Percentiles rank a stretch among this genome's conserved stretches.
These are phyloP conservation scores for Melanotaenia duboulayi DNA, from an alignment of 2,113 vertebrate genomes.

Conservation along the genomic window DNA sequence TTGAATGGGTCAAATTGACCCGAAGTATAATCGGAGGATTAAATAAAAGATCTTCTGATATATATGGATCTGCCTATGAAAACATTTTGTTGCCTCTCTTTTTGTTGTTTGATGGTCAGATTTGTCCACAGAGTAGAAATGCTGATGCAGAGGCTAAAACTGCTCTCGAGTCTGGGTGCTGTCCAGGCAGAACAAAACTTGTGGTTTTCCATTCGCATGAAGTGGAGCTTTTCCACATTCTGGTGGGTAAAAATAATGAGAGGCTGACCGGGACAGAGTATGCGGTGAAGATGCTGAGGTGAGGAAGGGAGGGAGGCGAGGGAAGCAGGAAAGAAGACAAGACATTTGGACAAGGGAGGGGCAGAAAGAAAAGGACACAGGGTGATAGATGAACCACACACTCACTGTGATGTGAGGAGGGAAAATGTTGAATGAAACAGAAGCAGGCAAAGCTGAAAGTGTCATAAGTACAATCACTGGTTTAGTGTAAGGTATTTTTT, in stretches of 20 bases:
- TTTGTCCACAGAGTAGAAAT: conserved; percentile 17
- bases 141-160: conserved; percentile 70
- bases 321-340: conserved; percentile 54
- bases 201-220: conserved; percentile 90
- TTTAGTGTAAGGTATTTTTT: too few relatives aligned
- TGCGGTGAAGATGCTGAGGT: conserved; percentile 73
- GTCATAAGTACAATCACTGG: background rate
- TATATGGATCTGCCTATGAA: background rate
- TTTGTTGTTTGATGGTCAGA: background rate
- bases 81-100: conserved; percentile 11
- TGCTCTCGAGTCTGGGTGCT: conserved; percentile 82
- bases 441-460: background rate
- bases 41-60: background rate
- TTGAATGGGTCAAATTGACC: too few relatives aligned
- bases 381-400: conserved; percentile 55
- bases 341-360: conserved; percentile 56
- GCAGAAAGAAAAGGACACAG: conserved; percentile 36
- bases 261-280: conserved; percentile 86
- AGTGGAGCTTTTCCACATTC: conserved; percentile 87
- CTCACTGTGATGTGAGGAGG: conserved; percentile 33
- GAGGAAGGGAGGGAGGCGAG: conserved; percentile 50
- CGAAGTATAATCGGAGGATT: too few relatives aligned
- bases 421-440: conserved; percentile 2
- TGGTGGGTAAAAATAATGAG: conserved; percentile 89
- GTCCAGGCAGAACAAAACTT: conserved; percentile 86